Evolutionary conservation across 92 coral and sea anemone genomes (phyloP).

Genomic region (Heteractis magnifica): DNA sequence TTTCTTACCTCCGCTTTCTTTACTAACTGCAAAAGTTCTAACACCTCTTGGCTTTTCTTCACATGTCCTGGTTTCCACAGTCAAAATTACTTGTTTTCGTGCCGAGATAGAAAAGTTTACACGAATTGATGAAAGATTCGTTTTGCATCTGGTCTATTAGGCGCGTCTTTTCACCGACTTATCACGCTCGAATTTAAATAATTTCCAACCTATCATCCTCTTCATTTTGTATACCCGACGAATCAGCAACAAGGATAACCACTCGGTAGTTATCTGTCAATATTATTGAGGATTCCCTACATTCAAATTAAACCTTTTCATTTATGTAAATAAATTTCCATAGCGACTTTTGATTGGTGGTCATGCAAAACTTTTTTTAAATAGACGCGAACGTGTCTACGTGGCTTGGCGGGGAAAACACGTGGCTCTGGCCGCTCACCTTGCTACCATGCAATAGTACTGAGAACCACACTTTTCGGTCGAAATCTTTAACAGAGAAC

Average conservation of each 20-base stretch:
- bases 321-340: neutral
- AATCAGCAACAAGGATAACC: constrained; percentile 10
- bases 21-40: too few relatives aligned
- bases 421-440: neutral
- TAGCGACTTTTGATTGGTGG: constrained; percentile 18
- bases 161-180: constrained; percentile 6
- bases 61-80: neutral
- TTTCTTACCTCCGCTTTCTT: too few relatives aligned
- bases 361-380: constrained; percentile 3
- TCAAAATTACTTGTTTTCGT: neutral
- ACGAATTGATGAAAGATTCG: neutral
- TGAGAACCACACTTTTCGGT: neutral
- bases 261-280: constrained; percentile 17
- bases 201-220: neutral
- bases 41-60: neutral
- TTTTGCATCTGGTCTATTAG: neutral
- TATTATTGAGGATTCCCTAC: constrained; percentile 20
- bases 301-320: neutral
- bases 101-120: neutral
- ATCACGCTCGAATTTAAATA: neutral
- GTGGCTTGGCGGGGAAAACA: constrained; percentile 40
- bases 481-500: neutral
- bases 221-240: neutral
- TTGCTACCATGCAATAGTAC: neutral
- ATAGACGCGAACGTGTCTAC: constrained; percentile 8